Evolutionary conservation across 2,888 invertebrate species (phyloP), one percentile per base, ranked within the genome.

Genomic region (Leucophora obtusa): DNA sequence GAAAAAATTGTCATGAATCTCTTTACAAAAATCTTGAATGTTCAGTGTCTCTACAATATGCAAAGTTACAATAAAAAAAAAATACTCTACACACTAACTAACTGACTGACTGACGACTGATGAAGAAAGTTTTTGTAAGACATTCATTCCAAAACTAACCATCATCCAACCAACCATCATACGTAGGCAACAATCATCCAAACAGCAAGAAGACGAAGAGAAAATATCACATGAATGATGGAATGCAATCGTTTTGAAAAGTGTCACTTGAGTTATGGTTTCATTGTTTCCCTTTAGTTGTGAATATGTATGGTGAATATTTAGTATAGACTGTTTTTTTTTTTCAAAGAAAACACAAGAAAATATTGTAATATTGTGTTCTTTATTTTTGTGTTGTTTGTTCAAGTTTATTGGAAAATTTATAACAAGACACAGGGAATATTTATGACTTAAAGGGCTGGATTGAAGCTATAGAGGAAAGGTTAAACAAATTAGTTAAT

Each of bases 261-360:
- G 88, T 88, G 88, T 89, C 89, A 89, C 88, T 87, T 89, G 88
- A 88, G 88, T 88, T 88, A 88, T 89, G 87, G 87, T 85, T 86
- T 85, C 88, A 88, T 88, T 89, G 89, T 88, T 83, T 75, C 65
- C 70, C 28, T 33, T 62, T 63, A 43, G 47, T 51, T 18, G 21
- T 53, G 28, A 54, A 60, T 53, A 68, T 17, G 47, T 28, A 24
- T 51, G 15, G 8, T 51, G 47, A 11, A 58, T 65, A 69, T 43
- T 63, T 28, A 28, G 50, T 68, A 33, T 17, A 65, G 50, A 35
- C 1, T 8, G 38, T 17, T 51, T 17, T 14, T 8, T 47, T 21
- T 8, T 15, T 59, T 38, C 18, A 33, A n/a, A 54, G 68, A 65
- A 58, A 59, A 38, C 60, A 47, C 15, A 56, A 51, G 60, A 59